phyloP scores from a whole-genome alignment of 2,888 invertebrate genomes.

The Ennomos fuscantarius region DNA sequence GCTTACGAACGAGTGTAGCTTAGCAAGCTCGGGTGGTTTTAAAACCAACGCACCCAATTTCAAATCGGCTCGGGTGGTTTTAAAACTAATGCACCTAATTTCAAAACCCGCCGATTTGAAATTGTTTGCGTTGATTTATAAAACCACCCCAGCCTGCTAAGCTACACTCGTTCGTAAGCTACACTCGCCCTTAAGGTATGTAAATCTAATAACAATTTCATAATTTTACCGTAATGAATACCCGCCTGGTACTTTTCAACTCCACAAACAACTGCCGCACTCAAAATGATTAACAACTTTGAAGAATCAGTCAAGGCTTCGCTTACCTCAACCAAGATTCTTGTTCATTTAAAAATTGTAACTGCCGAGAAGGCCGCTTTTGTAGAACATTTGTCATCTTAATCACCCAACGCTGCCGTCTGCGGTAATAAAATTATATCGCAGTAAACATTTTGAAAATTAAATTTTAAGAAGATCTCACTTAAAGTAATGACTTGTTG shows the following conservation, averaged over 20 bases:
- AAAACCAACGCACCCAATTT: too few relatives aligned
- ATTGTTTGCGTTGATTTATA: too few relatives aligned
- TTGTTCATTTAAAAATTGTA: slow-evolving; percentile 50
- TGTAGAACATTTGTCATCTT: slow-evolving; percentile 61
- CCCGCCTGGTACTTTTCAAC: background rate
- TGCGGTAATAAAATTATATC: slow-evolving; percentile 69
- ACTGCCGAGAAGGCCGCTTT: slow-evolving; percentile 42
- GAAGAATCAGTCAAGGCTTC: slow-evolving; percentile 18
- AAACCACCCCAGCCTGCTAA: too few relatives aligned
- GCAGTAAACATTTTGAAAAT: slow-evolving; percentile 69
- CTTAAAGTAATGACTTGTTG: slow-evolving; percentile 51
- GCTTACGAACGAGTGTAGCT: too few relatives aligned
- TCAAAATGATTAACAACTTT: slow-evolving; percentile 14
- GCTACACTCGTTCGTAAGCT: too few relatives aligned
- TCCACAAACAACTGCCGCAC: slow-evolving; percentile 4
- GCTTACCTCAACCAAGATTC: slow-evolving; percentile 37
- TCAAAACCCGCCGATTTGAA: too few relatives aligned
- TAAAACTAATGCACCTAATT: too few relatives aligned
- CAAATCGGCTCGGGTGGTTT: too few relatives aligned
- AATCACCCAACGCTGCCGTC: slow-evolving; percentile 60
- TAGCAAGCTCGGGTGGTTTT: too few relatives aligned
- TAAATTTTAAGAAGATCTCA: slow-evolving; percentile 62
- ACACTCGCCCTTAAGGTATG: too few relatives aligned
- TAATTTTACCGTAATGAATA: too few relatives aligned
- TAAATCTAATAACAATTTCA: too few relatives aligned